These are phyloP conservation scores for Centropus unirufus DNA, from an alignment of 2,113 vertebrate genomes.

Conservation along the genomic window DNA sequence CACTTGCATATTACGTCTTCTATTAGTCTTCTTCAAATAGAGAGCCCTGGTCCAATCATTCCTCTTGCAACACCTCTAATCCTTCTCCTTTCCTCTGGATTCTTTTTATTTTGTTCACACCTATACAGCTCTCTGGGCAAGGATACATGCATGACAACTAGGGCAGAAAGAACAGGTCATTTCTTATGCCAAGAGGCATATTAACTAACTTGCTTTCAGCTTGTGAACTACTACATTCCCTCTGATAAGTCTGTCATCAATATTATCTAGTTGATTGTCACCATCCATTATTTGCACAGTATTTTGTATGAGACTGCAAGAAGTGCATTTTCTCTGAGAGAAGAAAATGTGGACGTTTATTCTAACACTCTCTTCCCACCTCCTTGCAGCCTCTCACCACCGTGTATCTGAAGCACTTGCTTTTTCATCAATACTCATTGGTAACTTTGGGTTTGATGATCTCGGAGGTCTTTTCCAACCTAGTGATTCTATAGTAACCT, in stretches of 20 bases:
- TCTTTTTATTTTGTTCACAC: neutral
- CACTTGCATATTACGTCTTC: neutral
- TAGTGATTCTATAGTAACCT: neutral
- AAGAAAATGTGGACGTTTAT: neutral
- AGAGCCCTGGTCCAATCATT: neutral
- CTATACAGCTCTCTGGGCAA: neutral
- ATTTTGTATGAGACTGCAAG: neutral
- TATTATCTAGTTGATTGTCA: neutral
- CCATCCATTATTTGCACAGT: neutral
- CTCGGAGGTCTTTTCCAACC: too few relatives aligned
- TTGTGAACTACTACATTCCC: neutral
- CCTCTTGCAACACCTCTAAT: neutral
- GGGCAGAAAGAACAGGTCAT: neutral
- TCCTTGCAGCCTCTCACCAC: neutral
- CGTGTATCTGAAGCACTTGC: neutral
- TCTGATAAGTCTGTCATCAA: neutral
- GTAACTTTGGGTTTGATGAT: too few relatives aligned
- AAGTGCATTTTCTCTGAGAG: neutral
- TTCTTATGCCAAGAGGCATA: neutral
- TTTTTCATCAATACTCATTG: neutral
- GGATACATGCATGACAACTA: neutral
- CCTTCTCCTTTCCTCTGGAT: neutral
- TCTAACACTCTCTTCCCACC: neutral
- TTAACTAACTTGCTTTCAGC: neutral
- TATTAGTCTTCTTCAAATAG: neutral